Base-by-base conservation (phyloP, 2,797 vertebrate species). In the Schizopygopsis pylzovi region DNA sequence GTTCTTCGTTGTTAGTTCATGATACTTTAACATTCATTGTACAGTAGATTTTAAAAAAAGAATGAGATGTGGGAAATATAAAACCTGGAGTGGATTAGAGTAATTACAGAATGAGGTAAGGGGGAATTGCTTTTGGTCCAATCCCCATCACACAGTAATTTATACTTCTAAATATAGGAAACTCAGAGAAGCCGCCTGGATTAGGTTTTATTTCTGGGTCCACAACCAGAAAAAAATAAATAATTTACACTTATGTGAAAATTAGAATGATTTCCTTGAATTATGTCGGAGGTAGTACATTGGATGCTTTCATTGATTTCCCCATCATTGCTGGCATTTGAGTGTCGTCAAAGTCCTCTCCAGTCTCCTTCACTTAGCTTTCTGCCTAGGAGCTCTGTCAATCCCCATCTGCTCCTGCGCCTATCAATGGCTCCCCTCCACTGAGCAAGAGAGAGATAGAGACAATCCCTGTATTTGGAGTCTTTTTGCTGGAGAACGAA, bases 281-380 rank as follows among this genome's bases (percentile, higher is more conserved):
- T 88, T 88, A 65, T 72, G 81, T 71, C 85, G 88, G 92, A 91
- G 90, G 91, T 92, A 92, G 92, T 91, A 88, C 88, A 88, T 89
- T 93, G 90, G 89, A 92, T 91, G 88, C 92, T 86, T 85, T 85
- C 91, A 95, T 94, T 91, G 95, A 95, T 95, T 95, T 95, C 91
- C 89, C 92, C 92, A 91, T 94, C 93, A 93, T 93, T 93, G 91
- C 88, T 90, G 89, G 91, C 92, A 90, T 91, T 94, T 93, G 91
- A 91, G 89, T 91, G 43, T 90, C 81, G 89, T 91, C 92, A 91
- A 93, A 93, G 92, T 90, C 91, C 92, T 92, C 93, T 90, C 91
- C 88, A 91, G 93, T 95, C 93, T 93, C 90, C 93, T 91, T 93
- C 94, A 95, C 95, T 96, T 96, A 95, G 93, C 93, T 93, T 87